These are phyloP conservation scores for Agonopterix arenella DNA, from an alignment of 2,888 invertebrate genomes.

Conservation along the genomic window DNA sequence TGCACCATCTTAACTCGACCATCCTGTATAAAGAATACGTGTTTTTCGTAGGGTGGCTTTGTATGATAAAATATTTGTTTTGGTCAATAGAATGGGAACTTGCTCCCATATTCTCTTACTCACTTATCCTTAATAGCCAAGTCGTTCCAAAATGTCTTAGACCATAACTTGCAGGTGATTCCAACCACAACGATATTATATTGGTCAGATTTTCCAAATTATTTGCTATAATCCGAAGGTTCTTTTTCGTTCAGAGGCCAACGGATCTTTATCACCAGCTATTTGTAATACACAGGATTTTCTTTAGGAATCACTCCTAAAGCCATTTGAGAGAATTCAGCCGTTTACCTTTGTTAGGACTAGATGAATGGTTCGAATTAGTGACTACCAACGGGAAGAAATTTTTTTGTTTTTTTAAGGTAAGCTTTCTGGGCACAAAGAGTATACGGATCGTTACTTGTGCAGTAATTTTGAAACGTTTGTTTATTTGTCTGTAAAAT, in stretches of 20 bases:
- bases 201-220: slow-evolving; percentile 4
- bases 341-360: slow-evolving; percentile 33
- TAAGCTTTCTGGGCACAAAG: not conserved
- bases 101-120: no score
- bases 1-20: no score
- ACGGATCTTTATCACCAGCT: slow-evolving; percentile 27
- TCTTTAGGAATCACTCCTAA: slow-evolving; percentile 28
- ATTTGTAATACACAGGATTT: slow-evolving; percentile 40
- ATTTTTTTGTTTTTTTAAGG: not conserved
- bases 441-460: not conserved
- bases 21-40: no score
- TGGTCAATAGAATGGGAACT: no score
- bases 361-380: slow-evolving; percentile 35
- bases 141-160: no score
- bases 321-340: slow-evolving; percentile 36
- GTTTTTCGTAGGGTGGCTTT: no score
- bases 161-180: no score
- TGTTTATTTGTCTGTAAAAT: no score
- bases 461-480: no score
- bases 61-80: no score
- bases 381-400: slow-evolving; percentile 14
- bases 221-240: slow-evolving; percentile 15
- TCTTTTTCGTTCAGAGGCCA: slow-evolving; percentile 16
- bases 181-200: not conserved
- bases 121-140: no score